Base-by-base conservation (phyloP, 2,113 vertebrate species). In the Narcine bancroftii region DNA sequence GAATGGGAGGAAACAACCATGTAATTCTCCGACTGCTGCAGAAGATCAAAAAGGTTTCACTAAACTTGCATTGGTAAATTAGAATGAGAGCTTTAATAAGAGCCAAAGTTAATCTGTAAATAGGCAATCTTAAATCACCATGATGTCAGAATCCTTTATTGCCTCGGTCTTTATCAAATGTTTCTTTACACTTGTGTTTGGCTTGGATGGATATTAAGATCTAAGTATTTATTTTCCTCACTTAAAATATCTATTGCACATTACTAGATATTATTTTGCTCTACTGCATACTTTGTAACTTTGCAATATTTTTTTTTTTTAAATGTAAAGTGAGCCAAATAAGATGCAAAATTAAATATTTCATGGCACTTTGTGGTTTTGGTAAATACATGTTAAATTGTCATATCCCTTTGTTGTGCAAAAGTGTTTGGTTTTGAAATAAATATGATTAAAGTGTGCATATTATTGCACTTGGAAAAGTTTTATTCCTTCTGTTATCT, bases 1-100 rank as follows among this genome's bases (percentile, higher is more conserved):
- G 98, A 99, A 94, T 99, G 98, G 98, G 98, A 99, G 95, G 98
- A 99, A 95, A 99, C 98, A 72, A 99, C 98, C 0, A 99, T 99
- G 98, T 99, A 95, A 97, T 47, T 69, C 65, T 91, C 65, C 29
- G 26, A 47, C 39, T 91, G 65, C 60, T 71, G 39, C 33, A 91
- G 36, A 47, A 95, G 92, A 92, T 92, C 93, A 33, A 92, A 92
- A 94, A 93, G 93, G 92, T 63, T 92, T 45, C 65, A 47, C 13
- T 91, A 47, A 72, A 73, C 69, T 89, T 79, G 26, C 60, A 92
- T 93, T 93, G 93, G 93, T 92, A 95, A 94, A 95, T 93, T 63
- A 92, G 93, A 93, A 76, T 93, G 33, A 45, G 93, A 93, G 94
- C 94, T 95, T 95, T 93, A 93, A 93, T 93, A 96, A 94, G 94